Conservation (phyloP, 2,888 invertebrate genomes). For the Rotaria macrura region DNA sequence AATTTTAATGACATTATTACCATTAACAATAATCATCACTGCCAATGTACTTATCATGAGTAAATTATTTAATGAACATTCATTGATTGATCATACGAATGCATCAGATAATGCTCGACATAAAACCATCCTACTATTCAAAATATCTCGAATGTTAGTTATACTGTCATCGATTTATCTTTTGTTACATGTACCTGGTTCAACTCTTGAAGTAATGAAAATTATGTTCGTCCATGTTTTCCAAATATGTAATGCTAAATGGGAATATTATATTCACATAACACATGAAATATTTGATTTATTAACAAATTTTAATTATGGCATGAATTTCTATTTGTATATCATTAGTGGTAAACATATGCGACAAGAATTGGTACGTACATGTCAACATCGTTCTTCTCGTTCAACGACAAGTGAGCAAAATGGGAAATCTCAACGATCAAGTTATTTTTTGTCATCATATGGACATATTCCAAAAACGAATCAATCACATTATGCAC, state of each 20-base stretch:
- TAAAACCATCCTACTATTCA: neutral
- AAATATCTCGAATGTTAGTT: neutral
- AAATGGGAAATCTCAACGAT: neutral
- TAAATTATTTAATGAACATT: neutral
- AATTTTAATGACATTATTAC: neutral
- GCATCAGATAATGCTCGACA: neutral
- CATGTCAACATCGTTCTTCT: neutral
- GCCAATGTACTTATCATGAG: neutral
- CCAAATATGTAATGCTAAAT: neutral
- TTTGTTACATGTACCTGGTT: neutral
- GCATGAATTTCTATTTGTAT: slow-evolving; percentile 14
- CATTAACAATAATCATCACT: neutral
- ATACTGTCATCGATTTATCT: neutral
- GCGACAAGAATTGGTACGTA: neutral
- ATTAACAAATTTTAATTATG: slow-evolving; percentile 17
- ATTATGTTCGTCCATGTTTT: neutral
- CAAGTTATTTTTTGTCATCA: neutral
- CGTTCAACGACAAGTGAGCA: neutral
- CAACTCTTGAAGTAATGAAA: neutral
- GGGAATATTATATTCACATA: neutral
- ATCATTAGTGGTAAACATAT: slow-evolving; percentile 12
- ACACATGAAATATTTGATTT: slow-evolving; percentile 1
- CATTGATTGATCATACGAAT: neutral
- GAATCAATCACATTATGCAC: neutral
- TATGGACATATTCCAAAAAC: neutral